Base-by-base conservation (phyloP, 2,113 vertebrate species). In the Lasiurus cinereus region DNA sequence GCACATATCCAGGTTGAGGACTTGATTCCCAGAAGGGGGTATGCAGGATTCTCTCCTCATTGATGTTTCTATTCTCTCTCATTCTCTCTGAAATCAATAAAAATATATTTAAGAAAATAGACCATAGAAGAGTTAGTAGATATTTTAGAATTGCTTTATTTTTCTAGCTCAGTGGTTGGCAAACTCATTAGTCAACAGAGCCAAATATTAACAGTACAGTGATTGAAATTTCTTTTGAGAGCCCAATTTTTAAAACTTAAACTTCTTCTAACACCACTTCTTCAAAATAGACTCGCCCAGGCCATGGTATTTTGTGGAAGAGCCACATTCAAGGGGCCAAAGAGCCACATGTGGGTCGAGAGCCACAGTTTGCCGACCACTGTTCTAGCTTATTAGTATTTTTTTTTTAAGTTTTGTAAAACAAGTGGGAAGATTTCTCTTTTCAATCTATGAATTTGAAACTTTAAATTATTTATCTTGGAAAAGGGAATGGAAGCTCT, bases 111-210 rank as follows among this genome's bases (percentile, higher is more conserved):
- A 2, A 66, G n/a, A 64, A 90, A 70, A 79, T 80, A 72, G 56
- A 66, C 14, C 48, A 39, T 70, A 59, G 46, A 62, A 33, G 31
- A 62, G 54, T 43, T 77, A 52, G 78, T 29, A 54, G 79, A 18
- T 18, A 64, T 46, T 96, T 91, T 89, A 86, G 24, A 86, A 48
- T 31, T 90, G 70, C 12, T 73, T 91, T 84, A 56, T 50, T 79
- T 39, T 39, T 39, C 39, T 39, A 39, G 39, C 39, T 39, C 39
- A 39, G 39, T 39, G 39, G 39, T 39, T 39, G 39, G 39, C 39
- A 39, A 39, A 39, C 39, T 39, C 39, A 39, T 39, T 39, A 39
- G 39, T 39, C 39, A 39, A 39, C 39, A 39, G 39, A 39, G 39
- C 39, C 39, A 39, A 39, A 39, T 39, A 39, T 39, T 39, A 39